Conservation (phyloP, 2,797 vertebrate species). For the Peromyscus aztecus region DNA sequence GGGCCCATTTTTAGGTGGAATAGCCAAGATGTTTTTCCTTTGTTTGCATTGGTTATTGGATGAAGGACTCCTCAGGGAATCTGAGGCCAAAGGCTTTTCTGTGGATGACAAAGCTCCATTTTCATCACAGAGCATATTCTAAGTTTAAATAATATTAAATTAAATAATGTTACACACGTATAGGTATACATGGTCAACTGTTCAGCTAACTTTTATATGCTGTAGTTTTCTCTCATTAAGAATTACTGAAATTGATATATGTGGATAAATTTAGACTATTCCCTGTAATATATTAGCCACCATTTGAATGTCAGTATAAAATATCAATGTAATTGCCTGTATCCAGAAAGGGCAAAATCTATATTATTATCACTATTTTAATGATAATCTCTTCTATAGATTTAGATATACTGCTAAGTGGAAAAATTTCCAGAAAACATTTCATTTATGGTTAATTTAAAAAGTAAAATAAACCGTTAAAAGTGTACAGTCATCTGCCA, state of each 20-base stretch:
- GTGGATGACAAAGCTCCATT: neutral
- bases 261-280: neutral
- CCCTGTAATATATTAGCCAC: neutral
- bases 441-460: conserved; percentile 56
- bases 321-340: neutral
- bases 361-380: neutral
- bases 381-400: neutral
- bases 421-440: conserved; percentile 48
- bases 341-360: neutral
- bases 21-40: neutral
- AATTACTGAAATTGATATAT: neutral
- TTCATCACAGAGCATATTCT: neutral
- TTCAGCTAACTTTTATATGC: neutral
- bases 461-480: neutral
- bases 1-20: neutral
- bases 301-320: neutral
- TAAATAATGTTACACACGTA: neutral
- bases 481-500: neutral
- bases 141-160: conserved; percentile 19
- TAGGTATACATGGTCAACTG: neutral
- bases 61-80: neutral
- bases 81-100: neutral
- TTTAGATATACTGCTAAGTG: conserved; percentile 16
- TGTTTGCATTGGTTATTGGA: neutral
- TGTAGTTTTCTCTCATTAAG: conserved; percentile 5